phyloP scores from a whole-genome alignment of 2,113 vertebrate genomes.

The Apistogramma diplotaenia region DNA sequence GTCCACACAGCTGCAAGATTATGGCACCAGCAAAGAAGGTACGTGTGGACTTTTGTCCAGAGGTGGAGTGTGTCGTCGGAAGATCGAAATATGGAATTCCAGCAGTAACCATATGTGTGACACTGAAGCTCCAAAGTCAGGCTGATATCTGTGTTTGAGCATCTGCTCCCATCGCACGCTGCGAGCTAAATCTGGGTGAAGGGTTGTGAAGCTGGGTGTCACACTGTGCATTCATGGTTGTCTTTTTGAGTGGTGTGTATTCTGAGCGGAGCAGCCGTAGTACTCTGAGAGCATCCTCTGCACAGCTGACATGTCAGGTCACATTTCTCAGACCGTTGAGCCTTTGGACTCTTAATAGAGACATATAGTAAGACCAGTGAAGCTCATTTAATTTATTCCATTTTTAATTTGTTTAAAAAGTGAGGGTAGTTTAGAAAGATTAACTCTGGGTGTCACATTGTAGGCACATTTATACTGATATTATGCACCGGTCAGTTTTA shows the following conservation, averaged over 20 bases:
- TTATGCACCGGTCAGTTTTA: not conserved
- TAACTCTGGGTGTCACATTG: not conserved
- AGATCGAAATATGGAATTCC: not conserved
- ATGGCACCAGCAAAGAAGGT: slow-evolving; percentile 73
- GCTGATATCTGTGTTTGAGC: not conserved
- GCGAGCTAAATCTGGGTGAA: not conserved
- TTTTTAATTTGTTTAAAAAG: not conserved
- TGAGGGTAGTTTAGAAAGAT: not conserved
- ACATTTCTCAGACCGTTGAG: not conserved
- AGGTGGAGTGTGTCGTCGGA: not conserved
- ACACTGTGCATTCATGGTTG: not conserved
- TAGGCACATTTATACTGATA: not conserved
- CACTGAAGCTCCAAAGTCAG: not conserved
- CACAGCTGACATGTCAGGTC: not conserved
- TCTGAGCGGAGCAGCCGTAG: not conserved
- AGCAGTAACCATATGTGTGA: not conserved
- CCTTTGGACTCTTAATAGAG: not conserved
- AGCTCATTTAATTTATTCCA: not conserved
- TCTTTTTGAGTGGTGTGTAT: not conserved
- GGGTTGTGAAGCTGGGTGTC: not conserved
- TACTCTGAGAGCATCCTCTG: not conserved
- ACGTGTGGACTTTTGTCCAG: slow-evolving; percentile 4
- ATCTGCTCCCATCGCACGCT: not conserved
- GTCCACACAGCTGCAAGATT: slow-evolving; percentile 48
- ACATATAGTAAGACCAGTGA: not conserved